Percentiles rank a stretch among this genome's conserved stretches.
Conservation (phyloP, 2,888 invertebrate genomes). For the Tuta absoluta region DNA sequence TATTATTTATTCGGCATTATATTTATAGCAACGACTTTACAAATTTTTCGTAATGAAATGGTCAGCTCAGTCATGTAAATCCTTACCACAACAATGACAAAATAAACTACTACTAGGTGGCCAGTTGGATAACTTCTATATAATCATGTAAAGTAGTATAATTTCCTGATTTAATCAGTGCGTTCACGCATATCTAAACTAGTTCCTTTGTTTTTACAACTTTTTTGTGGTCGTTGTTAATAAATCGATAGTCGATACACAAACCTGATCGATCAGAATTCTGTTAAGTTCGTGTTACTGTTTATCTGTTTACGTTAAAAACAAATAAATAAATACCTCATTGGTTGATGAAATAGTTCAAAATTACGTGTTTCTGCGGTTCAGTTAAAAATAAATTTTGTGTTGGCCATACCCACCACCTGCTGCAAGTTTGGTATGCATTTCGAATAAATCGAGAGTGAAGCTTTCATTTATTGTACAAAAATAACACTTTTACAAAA, state of each 20-base stretch:
- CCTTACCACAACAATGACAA: slow-evolving; percentile 11
- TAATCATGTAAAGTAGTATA: slow-evolving; percentile 18
- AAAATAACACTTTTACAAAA: too few species aligned
- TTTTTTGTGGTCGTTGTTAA: not conserved
- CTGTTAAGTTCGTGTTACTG: not conserved
- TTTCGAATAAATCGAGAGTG: too few species aligned
- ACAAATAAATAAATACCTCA: too few species aligned
- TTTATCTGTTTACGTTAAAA: not conserved
- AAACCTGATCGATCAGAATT: not conserved
- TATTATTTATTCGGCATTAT: too few species aligned
- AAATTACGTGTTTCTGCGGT: too few species aligned
- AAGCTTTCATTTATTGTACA: too few species aligned
- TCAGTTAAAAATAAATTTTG: too few species aligned
- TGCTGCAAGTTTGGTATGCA: too few species aligned
- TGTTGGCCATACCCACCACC: too few species aligned
- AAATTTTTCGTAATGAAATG: too few species aligned
- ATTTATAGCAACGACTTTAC: too few species aligned
- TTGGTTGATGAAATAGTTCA: too few species aligned
- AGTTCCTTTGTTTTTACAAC: slow-evolving; percentile 24
- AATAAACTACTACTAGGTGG: not conserved
- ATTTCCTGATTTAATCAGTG: slow-evolving; percentile 32
- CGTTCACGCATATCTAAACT: slow-evolving; percentile 38
- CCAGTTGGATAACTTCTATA: slow-evolving; percentile 13
- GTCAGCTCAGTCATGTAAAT: not conserved
- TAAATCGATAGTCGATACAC: not conserved